phyloP scores from a whole-genome alignment of 2,797 vertebrate genomes.

The Leptoclinus maculatus region DNA sequence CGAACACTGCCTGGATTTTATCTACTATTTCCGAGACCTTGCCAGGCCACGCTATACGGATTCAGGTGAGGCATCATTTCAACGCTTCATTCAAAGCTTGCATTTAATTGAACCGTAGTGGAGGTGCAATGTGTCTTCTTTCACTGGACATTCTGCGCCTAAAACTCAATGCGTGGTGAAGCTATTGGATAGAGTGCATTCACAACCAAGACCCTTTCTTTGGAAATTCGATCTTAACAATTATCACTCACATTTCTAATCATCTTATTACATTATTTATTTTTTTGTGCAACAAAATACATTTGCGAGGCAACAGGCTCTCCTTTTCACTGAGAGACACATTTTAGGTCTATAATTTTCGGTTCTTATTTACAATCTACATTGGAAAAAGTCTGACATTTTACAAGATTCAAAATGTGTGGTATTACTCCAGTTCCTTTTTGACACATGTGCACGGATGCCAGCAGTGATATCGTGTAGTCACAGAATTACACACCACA shows the following conservation, averaged over 20 bases:
- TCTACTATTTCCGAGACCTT: conserved; percentile 95
- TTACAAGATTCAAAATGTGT: background rate
- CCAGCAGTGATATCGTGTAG: conserved; percentile 3
- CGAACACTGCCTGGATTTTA: conserved; percentile 96
- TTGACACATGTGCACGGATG: conserved; percentile 3
- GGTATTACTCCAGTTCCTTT: background rate
- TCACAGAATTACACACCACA: conserved; percentile 1
- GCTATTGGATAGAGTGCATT: background rate
- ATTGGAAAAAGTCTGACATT: background rate
- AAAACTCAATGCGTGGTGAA: conserved; percentile 10
- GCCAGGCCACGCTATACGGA: conserved; percentile 92
- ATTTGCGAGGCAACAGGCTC: background rate
- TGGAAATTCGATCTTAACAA: background rate
- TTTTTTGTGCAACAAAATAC: background rate
- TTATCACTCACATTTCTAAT: background rate
- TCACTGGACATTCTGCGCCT: background rate
- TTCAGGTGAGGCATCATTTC: conserved; percentile 87
- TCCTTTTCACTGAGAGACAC: background rate
- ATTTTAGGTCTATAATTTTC: background rate
- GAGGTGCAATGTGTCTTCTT: conserved; percentile 29
- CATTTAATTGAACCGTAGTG: conserved; percentile 3
- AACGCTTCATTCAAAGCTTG: conserved; percentile 2
- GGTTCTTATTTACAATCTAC: background rate
- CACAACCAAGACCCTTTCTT: background rate
- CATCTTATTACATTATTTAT: background rate